Evolutionary conservation across 2,797 vertebrate genomes (phyloP).

Genomic region (Leptodactylus fallax): DNA sequence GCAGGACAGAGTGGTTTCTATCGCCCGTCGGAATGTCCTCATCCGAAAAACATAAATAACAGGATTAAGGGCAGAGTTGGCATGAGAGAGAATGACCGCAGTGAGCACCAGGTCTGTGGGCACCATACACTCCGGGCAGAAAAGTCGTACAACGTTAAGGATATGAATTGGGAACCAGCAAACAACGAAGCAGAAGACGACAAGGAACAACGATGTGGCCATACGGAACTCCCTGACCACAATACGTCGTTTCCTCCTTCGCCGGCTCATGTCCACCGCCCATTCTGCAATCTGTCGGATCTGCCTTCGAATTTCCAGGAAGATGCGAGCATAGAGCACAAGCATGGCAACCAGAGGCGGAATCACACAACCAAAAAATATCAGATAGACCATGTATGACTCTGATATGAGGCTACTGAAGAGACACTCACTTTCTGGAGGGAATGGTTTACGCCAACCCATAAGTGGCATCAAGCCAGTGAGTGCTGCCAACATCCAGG

Average conservation of each 20-base stretch:
- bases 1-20: conserved; percentile 51
- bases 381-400: conserved; percentile 66
- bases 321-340: conserved; percentile 66
- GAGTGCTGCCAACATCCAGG: conserved; percentile 58
- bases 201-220: conserved; percentile 65
- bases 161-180: conserved; percentile 67
- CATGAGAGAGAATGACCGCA: conserved; percentile 64
- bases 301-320: conserved; percentile 63
- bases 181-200: conserved; percentile 64
- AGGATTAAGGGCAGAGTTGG: conserved; percentile 66
- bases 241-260: conserved; percentile 34
- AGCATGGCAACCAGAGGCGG: conserved; percentile 60
- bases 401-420: conserved; percentile 62
- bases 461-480: conserved; percentile 61
- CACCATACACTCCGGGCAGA: conserved; percentile 56
- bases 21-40: conserved; percentile 63
- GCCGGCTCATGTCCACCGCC: conserved; percentile 57
- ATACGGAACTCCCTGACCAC: conserved; percentile 62
- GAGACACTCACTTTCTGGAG: conserved; percentile 24
- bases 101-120: conserved; percentile 26
- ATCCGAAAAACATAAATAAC: conserved; percentile 67
- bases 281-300: conserved; percentile 66
- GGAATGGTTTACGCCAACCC: conserved; percentile 64
- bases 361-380: conserved; percentile 65
- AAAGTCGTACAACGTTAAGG: conserved; percentile 54